phyloP scores from a whole-genome alignment of 2,888 invertebrate genomes.

The Lasioglossum morio region DNA sequence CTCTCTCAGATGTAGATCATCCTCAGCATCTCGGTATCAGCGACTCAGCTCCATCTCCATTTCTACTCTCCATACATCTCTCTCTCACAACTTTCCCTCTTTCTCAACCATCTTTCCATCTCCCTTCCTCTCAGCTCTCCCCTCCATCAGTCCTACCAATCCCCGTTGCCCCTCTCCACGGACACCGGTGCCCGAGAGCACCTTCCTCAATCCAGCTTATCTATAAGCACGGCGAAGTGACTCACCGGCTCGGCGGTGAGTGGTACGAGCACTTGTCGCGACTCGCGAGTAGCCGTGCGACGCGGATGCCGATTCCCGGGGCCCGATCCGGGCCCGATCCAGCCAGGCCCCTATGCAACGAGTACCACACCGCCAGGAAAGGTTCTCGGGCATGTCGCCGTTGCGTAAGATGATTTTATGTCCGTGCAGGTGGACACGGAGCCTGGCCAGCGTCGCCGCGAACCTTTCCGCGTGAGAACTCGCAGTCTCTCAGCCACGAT shows the following conservation, averaged over 20 bases:
- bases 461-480: slow-evolving; percentile 63
- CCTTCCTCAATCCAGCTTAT: slow-evolving; percentile 53
- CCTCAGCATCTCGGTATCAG: neutral
- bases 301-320: slow-evolving; percentile 54
- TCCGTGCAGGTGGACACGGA: slow-evolving; percentile 61
- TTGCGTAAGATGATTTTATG: slow-evolving; percentile 71
- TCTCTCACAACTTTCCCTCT: slow-evolving; percentile 1
- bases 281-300: slow-evolving; percentile 63
- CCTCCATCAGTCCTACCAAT: neutral
- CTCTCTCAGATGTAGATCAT: neutral
- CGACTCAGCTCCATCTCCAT: neutral
- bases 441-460: slow-evolving; percentile 17
- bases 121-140: neutral
- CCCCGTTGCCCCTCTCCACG: slow-evolving; percentile 11
- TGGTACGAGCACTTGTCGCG: slow-evolving; percentile 72
- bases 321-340: slow-evolving; percentile 39
- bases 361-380: slow-evolving; percentile 42
- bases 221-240: slow-evolving; percentile 60
- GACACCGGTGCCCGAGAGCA: slow-evolving; percentile 28
- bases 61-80: neutral
- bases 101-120: neutral
- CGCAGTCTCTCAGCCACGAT: slow-evolving; percentile 14
- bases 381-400: slow-evolving; percentile 53
- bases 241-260: slow-evolving; percentile 66
- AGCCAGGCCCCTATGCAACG: neutral